phyloP scores from a whole-genome alignment of 2,113 vertebrate species.

The Mus musculus region GRCm39 chr17:51220501-51221000 shows the following conservation, averaged over 20 bases:
- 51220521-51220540: not conserved
- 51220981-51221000: not conserved
- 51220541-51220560: not conserved
- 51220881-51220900: not conserved
- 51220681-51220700: not conserved
- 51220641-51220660: not conserved
- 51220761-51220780: not conserved
- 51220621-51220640: not conserved
- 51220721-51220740: not conserved
- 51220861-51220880: not conserved
- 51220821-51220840: not conserved
- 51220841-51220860: not conserved
- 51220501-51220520: not conserved
- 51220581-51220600: slow-evolving; percentile 1
- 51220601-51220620: not conserved
- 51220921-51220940: not conserved
- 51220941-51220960: not conserved
- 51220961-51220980: not conserved
- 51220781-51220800: slow-evolving; percentile 1
- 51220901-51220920: not conserved
- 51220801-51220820: not conserved
- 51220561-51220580: slow-evolving; percentile 33
- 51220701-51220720: not conserved
- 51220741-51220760: not conserved
- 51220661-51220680: not conserved